Base-by-base conservation (phyloP, 1,140 invertebrate species). In the Macrotrachela quadricornifera region DNA sequence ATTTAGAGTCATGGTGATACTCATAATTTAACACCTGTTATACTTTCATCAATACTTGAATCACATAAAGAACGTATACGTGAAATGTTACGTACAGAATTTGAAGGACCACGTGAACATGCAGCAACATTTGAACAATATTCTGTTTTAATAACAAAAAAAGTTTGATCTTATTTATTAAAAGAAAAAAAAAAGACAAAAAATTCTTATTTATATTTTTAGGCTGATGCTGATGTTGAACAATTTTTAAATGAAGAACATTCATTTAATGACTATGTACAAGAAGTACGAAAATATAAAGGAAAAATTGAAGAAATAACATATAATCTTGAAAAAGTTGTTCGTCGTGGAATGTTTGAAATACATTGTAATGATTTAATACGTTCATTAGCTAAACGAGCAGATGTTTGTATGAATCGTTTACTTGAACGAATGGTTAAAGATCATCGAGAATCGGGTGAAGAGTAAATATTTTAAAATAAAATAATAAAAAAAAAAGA, bases 281-380 rank as follows among this genome's bases (percentile, higher is more conserved):
- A 62, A 53, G 66, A 69, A 58, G 61, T 70, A 10, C 60, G 61
- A 45, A 68, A 69, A 51, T 71, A 65, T 55, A 57, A 66, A 49
- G 61, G 60, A 42, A 59, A 70, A 39, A 56, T 61, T 30, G 64
- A 70, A 18, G 66, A 71, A 53, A 69, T 70, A 40, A 59, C 62
- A 14, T 70, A 68, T 59, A 64, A 63, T 49, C 63, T 59, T 8
- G 52, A 60, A 38, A 70, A 68, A 63, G 58, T 67, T 1, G 74
- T 81, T 36, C 75, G 78, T 16, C 77, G 83, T 54, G 83, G 83
- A 18, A 79, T 88, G 64, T 92, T 85, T 66, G 80, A 84, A 60
- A 77, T 94, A 58, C 78, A 84, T 63, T 76, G 84, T 54, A 76
- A 76, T 43, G 79, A 82, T 52, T 70, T 91, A n/a, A 81, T 91